Evolutionary conservation across 2,888 invertebrate species (phyloP).

Genomic region (Hemicrepidius hirtus): DNA sequence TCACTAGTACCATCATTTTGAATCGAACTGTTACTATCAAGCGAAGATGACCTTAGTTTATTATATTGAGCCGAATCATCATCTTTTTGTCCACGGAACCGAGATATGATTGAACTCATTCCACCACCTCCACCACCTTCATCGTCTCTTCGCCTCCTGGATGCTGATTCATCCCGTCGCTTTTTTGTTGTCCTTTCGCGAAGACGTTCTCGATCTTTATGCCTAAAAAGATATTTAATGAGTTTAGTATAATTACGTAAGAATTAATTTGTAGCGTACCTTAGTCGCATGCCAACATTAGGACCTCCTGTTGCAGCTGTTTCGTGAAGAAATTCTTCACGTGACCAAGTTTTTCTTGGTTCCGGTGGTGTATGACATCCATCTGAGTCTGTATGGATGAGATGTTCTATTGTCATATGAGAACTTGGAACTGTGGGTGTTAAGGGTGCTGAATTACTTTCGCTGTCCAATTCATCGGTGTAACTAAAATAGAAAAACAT

Average conservation of each 20-base stretch:
- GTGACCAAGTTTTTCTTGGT: slow-evolving; percentile 79
- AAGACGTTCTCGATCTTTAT: slow-evolving; percentile 68
- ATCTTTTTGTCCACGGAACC: slow-evolving; percentile 69
- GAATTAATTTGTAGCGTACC: slow-evolving; percentile 60
- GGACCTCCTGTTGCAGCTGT: slow-evolving; percentile 82
- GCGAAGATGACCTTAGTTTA: slow-evolving; percentile 69
- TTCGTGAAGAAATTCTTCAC: slow-evolving; percentile 85
- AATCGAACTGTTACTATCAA: slow-evolving; percentile 71
- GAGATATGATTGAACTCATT: slow-evolving; percentile 72
- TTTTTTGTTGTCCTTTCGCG: slow-evolving; percentile 71
- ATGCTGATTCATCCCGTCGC: slow-evolving; percentile 74
- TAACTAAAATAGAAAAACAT: too few relatives aligned
- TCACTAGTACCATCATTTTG: slow-evolving; percentile 74
- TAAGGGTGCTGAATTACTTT: slow-evolving; percentile 71
- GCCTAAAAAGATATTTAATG: slow-evolving; percentile 63
- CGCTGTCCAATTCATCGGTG: slow-evolving; percentile 72
- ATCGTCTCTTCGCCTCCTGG: slow-evolving; percentile 65
- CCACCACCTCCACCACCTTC: slow-evolving; percentile 67
- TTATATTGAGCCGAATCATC: slow-evolving; percentile 62
- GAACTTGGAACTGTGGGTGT: slow-evolving; percentile 65
- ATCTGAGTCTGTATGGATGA: slow-evolving; percentile 54
- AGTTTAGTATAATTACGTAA: neutral
- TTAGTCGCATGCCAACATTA: slow-evolving; percentile 71
- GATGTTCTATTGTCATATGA: slow-evolving; percentile 59
- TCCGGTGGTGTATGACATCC: slow-evolving; percentile 62